Percentiles rank a stretch among this genome's conserved stretches.
Evolutionary conservation across 2,888 invertebrate genomes (phyloP).

Genomic region (Smittia sp.): DNA sequence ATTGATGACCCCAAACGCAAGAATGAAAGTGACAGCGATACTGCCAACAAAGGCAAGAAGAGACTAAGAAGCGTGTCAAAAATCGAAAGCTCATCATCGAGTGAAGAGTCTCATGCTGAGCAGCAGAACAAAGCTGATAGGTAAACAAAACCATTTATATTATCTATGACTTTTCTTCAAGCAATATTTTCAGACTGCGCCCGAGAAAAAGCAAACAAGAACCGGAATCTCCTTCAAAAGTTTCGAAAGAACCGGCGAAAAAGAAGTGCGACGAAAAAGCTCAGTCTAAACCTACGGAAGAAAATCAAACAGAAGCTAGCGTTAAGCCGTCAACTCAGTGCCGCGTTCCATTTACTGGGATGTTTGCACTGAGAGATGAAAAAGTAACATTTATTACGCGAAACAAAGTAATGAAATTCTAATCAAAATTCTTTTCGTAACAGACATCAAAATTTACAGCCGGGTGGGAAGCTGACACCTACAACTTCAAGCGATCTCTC

Average conservation of each 20-base stretch:
- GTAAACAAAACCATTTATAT: conserved; percentile 2
- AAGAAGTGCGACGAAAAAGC: not conserved
- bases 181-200: conserved; percentile 12
- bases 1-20: conserved; percentile 43
- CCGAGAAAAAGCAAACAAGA: conserved; percentile 10
- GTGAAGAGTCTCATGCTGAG: conserved; percentile 7
- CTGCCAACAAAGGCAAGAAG: not conserved
- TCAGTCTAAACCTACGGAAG: too few species aligned
- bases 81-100: not conserved
- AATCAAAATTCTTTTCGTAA: conserved; percentile 48
- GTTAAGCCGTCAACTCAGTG: not conserved
- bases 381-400: not conserved
- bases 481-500: conserved; percentile 75
- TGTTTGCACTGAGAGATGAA: not conserved
- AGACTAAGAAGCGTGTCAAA: conserved; percentile 20
- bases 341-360: not conserved
- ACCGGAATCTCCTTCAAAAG: not conserved
- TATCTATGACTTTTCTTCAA: not conserved
- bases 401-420: not conserved
- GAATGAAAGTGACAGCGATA: conserved; percentile 2
- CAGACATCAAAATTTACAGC: conserved; percentile 72
- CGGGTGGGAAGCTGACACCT: conserved; percentile 81
- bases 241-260: not conserved
- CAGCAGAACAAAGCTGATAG: conserved; percentile 26
- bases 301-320: not conserved